These are phyloP conservation scores for Acestrorhynchus altus DNA, from an alignment of 2,797 vertebrate species.

Conservation along the genomic window DNA sequence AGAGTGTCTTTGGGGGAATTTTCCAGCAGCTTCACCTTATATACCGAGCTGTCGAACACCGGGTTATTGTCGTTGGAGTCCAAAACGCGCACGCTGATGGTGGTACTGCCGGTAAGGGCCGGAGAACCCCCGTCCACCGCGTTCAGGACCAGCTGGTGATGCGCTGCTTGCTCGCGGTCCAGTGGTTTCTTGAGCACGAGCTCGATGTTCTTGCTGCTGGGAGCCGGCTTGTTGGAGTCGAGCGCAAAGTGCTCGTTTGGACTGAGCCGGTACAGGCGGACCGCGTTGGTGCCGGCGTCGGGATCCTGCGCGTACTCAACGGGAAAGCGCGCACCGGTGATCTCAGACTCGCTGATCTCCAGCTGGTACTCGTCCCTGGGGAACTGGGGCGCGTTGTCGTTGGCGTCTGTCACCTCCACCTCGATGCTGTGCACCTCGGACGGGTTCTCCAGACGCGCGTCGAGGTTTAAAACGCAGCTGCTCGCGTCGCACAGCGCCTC, in stretches of 20 bases:
- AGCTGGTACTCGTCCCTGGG: constrained; percentile 89
- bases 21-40: constrained; percentile 90
- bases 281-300: constrained; percentile 89
- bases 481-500: constrained; percentile 88
- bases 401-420: constrained; percentile 92
- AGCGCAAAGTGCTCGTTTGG: constrained; percentile 91
- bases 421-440: constrained; percentile 89
- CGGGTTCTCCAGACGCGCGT: constrained; percentile 89
- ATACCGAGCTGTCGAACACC: constrained; percentile 89
- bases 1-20: constrained; percentile 86
- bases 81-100: constrained; percentile 88
- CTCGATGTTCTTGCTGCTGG: constrained; percentile 90
- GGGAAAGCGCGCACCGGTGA: constrained; percentile 90
- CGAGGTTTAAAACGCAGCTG: constrained; percentile 87
- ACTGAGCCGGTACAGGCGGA: constrained; percentile 91
- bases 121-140: constrained; percentile 94
- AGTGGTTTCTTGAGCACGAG: constrained; percentile 93
- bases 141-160: constrained; percentile 89
- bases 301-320: constrained; percentile 92
- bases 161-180: constrained; percentile 90
- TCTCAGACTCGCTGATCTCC: constrained; percentile 90
- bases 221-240: constrained; percentile 89
- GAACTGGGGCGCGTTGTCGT: constrained; percentile 93
- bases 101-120: constrained; percentile 86
- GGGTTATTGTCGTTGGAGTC: constrained; percentile 97